Base-by-base conservation (phyloP, 1,140 invertebrate species). In the Drosophila melanica region DNA sequence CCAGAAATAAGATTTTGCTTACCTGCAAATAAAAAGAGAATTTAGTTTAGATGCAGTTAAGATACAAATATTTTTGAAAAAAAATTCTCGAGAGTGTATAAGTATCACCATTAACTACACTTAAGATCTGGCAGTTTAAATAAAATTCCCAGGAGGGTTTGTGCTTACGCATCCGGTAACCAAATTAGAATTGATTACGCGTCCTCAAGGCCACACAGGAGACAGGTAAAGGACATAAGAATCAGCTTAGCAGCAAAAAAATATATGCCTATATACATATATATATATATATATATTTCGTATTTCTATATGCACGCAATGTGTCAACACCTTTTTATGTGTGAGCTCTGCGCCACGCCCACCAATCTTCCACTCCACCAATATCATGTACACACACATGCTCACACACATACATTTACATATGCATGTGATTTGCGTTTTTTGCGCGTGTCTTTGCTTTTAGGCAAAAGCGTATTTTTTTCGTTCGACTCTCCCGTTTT, bases 321-420 rank as follows among this genome's bases (percentile, higher is more conserved):
- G 76, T 87, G 85, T 87, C 82, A 87, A 87, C 82, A 87, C 82
- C 82, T 89, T 87, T 87, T 81, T 87, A 45, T 42, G 39, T 4
- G 37, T 16, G 37, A 11, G 23, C 10, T 6, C 37, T 20, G 37
- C 14, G 35, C 42, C 66, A 69, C 66, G 47, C 59, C 72, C 42
- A 44, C 41, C 47, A 70, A 55, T 84, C 58, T 81, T 65, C 75
- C 82, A 87, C 62, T 79, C 79, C 59, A 77, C 81, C 63, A 70
- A 79, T 50, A 64, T 37, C 67, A 59, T 47, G 57, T 57, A 67
- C 30, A 75, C 80, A 75, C 72, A 76, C 62, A 45, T 33, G 60
- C 23, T 72, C 11, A 4, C 11, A 14, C 39, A 48, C 18, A 12
- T 30, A 16, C 20, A 55, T 69, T 48, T 66, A 10, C 60, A 63